Percentiles rank a stretch among this genome's conserved stretches.
phyloP scores from a whole-genome alignment of 2,888 invertebrate genomes.

The Laspeyria flexula region DNA sequence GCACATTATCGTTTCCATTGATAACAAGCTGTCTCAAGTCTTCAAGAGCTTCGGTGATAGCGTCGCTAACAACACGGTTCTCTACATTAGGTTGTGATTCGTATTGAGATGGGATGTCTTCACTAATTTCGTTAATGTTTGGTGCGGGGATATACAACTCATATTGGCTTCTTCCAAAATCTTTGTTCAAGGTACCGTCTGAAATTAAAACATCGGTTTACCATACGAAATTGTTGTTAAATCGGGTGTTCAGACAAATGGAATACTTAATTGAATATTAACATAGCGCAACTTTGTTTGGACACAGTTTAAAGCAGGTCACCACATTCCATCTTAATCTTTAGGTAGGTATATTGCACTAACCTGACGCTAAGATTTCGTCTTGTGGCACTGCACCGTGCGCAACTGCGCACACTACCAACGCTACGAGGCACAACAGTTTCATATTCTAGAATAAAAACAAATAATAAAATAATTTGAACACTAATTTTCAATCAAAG shows the following conservation, averaged over 20 bases:
- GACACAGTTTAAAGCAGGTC: too few species aligned
- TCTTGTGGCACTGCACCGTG: slow-evolving; percentile 18
- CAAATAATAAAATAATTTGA: background rate
- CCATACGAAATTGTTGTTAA: too few species aligned
- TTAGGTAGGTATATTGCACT: slow-evolving; percentile 3
- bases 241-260: too few species aligned
- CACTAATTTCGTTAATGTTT: slow-evolving; percentile 19
- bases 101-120: slow-evolving; percentile 12
- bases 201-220: background rate
- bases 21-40: slow-evolving; percentile 55
- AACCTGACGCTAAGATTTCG: slow-evolving; percentile 22
- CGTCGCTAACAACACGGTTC: slow-evolving; percentile 42
- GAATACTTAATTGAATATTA: too few species aligned
- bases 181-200: slow-evolving; percentile 6
- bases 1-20: slow-evolving; percentile 58
- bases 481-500: background rate
- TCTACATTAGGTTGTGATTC: slow-evolving; percentile 12
- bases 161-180: slow-evolving; percentile 25
- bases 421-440: slow-evolving; percentile 22
- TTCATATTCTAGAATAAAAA: slow-evolving; percentile 36
- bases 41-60: slow-evolving; percentile 48
- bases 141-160: slow-evolving; percentile 19
- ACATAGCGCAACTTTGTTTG: too few species aligned
- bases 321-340: too few species aligned
- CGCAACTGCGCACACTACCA: slow-evolving; percentile 28